A percentile compares a stretch with the other conserved stretches of the same genome.
Evolutionary conservation across 2,888 invertebrate genomes (phyloP).

Genomic region (Acanthosoma haemorrhoidale): DNA sequence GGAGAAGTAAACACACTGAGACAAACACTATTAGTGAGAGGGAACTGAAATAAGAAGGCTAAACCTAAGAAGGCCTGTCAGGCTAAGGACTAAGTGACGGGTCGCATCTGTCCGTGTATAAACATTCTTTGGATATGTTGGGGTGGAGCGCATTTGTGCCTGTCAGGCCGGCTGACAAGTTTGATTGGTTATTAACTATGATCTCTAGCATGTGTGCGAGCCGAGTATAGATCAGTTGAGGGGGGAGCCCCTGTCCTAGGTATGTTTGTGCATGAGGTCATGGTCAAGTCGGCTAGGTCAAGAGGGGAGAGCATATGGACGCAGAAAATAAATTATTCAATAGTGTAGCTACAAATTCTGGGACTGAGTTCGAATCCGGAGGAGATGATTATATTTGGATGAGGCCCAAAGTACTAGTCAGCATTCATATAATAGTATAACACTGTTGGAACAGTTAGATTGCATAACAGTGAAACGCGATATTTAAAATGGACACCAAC

Average conservation of each 20-base stretch:
- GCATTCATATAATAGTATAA: no score
- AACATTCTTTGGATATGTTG: not conserved
- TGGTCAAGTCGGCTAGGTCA: no score
- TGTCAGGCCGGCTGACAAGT: not conserved
- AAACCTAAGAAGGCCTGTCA: not conserved
- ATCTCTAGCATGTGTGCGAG: not conserved
- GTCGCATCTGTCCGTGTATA: not conserved
- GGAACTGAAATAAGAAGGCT: conserved; percentile 10
- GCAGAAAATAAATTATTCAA: no score
- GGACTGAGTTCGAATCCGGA: no score
- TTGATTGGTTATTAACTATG: conserved; percentile 6
- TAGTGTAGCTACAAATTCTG: no score
- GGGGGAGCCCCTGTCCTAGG: not conserved
- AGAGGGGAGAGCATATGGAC: no score
- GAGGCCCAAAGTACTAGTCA: no score
- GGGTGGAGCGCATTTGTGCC: conserved; percentile 2
- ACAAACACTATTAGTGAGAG: not conserved
- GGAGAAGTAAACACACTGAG: not conserved
- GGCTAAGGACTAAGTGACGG: not conserved
- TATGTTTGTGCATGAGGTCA: no score
- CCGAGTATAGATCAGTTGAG: not conserved
- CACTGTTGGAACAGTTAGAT: no score
- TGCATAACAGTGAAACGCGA: no score
- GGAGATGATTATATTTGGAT: no score
- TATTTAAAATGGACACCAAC: no score